These are phyloP conservation scores for Neogale vison DNA, from an alignment of 2,113 vertebrate genomes.

Conservation along the genomic window DNA sequence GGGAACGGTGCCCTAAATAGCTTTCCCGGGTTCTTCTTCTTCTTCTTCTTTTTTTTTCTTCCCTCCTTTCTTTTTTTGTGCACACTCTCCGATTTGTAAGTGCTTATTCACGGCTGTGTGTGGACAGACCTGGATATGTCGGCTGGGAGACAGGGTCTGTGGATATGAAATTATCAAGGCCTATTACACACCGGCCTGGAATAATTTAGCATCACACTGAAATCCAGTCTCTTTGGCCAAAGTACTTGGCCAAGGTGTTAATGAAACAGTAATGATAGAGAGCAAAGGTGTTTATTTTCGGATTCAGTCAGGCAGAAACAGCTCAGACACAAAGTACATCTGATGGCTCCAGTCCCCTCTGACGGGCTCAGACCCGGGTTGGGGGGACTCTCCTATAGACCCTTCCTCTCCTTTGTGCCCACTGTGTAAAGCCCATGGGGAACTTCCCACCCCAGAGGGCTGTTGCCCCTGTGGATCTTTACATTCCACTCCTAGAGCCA, in stretches of 20 bases:
- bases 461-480: background rate
- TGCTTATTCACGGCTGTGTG: background rate
- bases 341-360: conserved; percentile 12
- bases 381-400: background rate
- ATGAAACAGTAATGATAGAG: conserved; percentile 49
- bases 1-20: conserved; percentile 89
- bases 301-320: conserved; percentile 65
- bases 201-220: conserved; percentile 71
- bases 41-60: background rate
- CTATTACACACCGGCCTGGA: conserved; percentile 60
- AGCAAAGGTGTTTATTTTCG: conserved; percentile 70
- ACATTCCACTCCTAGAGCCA: background rate
- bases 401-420: background rate
- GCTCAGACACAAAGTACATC: conserved; percentile 47
- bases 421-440: background rate
- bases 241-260: conserved; percentile 56
- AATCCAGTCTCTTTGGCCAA: conserved; percentile 65
- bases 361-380: conserved; percentile 15
- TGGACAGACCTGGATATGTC: background rate
- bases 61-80: conserved; percentile 65
- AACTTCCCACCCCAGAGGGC: background rate
- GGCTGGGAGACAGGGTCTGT: background rate
- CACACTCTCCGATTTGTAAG: conserved; percentile 44
- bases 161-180: conserved; percentile 68
- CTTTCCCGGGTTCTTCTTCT: conserved; percentile 44